Conservation (phyloP, 30 jellyfish, hydroid and myxozoan species). For the Nemopilema nomurai region DNA sequence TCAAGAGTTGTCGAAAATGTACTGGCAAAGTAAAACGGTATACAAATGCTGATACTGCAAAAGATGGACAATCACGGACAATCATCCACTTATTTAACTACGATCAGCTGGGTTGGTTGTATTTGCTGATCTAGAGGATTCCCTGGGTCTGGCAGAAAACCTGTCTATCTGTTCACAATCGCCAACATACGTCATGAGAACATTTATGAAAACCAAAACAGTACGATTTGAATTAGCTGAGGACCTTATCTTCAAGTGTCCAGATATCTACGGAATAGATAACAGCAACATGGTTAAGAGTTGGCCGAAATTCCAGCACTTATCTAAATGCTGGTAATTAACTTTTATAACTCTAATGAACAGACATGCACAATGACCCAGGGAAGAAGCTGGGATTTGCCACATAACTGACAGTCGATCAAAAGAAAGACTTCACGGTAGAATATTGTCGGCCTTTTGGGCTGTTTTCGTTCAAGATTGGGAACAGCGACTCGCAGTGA, state of each 20-base stretch:
- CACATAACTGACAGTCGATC: background rate
- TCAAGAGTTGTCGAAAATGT: too few relatives aligned
- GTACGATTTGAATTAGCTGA: background rate
- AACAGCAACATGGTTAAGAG: background rate
- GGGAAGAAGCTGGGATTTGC: background rate
- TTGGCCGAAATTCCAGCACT: background rate
- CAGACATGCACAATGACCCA: background rate
- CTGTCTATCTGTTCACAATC: background rate
- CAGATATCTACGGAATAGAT: background rate
- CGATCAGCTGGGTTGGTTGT: background rate
- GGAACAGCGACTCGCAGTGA: too few relatives aligned
- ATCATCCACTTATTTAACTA: too few relatives aligned
- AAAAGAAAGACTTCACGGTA: too few relatives aligned
- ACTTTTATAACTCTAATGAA: background rate
- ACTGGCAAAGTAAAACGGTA: too few relatives aligned
- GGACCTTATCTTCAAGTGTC: background rate
- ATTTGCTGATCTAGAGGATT: background rate
- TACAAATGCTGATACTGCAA: too few relatives aligned
- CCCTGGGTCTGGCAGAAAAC: background rate
- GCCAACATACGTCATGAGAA: background rate
- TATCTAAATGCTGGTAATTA: background rate
- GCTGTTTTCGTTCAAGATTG: too few relatives aligned
- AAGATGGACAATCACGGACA: too few relatives aligned
- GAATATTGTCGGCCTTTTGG: too few relatives aligned
- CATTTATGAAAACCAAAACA: background rate